Evolutionary conservation across 2,797 vertebrate genomes (phyloP).

Genomic region (Neomorphus geoffroyi): DNA sequence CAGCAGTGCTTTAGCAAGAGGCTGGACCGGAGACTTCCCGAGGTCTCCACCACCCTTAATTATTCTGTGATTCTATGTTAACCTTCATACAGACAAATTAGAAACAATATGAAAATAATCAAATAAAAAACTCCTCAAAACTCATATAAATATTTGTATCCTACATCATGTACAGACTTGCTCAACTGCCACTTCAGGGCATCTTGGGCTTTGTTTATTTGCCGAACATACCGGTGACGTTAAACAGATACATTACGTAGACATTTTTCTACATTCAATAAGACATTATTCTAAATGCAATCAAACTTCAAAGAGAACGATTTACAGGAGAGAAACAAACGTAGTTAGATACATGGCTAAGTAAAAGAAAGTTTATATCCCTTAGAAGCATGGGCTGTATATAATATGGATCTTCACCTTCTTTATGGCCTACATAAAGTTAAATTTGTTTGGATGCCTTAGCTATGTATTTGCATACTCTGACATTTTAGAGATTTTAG

Average conservation of each 20-base stretch:
- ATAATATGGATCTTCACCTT: not conserved
- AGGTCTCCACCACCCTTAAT: not conserved
- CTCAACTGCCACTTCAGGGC: not conserved
- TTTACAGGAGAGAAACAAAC: not conserved
- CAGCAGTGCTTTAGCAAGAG: not conserved
- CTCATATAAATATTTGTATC: not conserved
- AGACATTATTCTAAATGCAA: not conserved
- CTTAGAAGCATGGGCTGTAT: not conserved
- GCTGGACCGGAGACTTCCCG: not conserved
- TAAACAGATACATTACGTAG: not conserved
- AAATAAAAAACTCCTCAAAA: not conserved
- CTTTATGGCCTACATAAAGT: not conserved
- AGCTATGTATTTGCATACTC: not conserved
- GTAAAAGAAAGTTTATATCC: not conserved
- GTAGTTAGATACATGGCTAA: not conserved
- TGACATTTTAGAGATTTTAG: not conserved
- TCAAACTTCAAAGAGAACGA: not conserved
- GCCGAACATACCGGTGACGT: not conserved
- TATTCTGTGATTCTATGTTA: not conserved
- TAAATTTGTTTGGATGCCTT: not conserved
- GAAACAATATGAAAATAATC: not conserved
- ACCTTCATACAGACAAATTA: not conserved
- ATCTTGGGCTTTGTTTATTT: not conserved
- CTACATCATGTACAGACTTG: not conserved
- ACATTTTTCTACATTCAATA: not conserved